Base-by-base conservation (phyloP, 2,888 invertebrate species). In the Saturnia pavonia region DNA sequence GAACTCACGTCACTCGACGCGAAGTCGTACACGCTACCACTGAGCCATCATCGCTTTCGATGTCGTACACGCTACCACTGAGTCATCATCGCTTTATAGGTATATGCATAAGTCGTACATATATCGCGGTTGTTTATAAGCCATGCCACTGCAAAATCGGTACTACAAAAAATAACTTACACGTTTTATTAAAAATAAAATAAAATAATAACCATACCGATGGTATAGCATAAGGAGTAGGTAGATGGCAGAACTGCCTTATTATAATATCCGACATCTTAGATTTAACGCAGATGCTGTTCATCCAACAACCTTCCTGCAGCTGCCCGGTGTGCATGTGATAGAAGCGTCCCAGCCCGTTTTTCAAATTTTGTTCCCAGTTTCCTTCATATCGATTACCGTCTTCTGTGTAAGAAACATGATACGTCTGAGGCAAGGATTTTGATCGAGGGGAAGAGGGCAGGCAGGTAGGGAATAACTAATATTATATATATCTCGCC, bases 311-410 rank as follows among this genome's bases (percentile, higher is more conserved):
- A 1, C 96, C 96, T 73, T 95, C 94, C 80, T 96, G 96, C 74
- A 96, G 82, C 82, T 96, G 96, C 0, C 96, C 96, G 0, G 92
- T 95, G 77, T 91, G 90, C 80, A 96, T 83, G 82, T 96, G 96
- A 80, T 95, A 96, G 85, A 94, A 96, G 54, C 94, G 88, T 0
- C 96, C 96, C n/a, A 90, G 82, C 0, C 96, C 96, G 77, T 95
- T 89, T 80, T 95, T 95, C 70, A 89, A 76, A 75, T 95, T 94
- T 9, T 88, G 79, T 48, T 87, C 79, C 94, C 96, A 96, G 72
- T 94, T 81, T 0, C 96, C 96, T 86, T 96, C 96, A 81, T 95
- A 96, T 68, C 96, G 91, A 78, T 96, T 95, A 4, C 95, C 95
- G 79, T 96, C 94, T 60, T 80, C 95, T 94, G 77, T 25, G 72